Evolutionary conservation across 1,140 invertebrate species (phyloP).

Genomic region (Euura lappo): DNA sequence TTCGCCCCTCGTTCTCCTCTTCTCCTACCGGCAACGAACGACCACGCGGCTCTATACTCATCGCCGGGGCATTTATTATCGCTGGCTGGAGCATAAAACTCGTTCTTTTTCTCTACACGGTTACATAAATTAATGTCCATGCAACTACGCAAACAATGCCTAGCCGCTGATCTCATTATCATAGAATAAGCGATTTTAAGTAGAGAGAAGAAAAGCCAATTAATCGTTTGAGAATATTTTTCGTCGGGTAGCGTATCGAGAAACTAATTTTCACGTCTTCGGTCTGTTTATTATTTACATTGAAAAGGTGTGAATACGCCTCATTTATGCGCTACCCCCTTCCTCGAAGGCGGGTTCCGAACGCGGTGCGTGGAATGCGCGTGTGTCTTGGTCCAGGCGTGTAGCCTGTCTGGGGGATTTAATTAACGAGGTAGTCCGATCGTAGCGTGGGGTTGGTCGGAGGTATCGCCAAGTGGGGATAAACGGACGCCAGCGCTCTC

Average conservation of each 20-base stretch:
- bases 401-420: conserved; percentile 2
- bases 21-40: not conserved
- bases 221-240: no score
- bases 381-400: conserved; percentile 4
- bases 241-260: no score
- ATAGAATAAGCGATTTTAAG: no score
- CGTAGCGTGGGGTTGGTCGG: not conserved
- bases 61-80: conserved; percentile 33
- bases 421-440: not conserved
- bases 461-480: conserved; percentile 26
- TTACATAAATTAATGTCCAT: not conserved
- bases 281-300: not conserved
- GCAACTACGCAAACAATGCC: not conserved
- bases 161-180: no score
- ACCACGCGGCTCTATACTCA: not conserved
- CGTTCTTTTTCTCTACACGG: not conserved
- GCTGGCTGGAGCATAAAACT: not conserved
- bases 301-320: conserved; percentile 16
- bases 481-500: conserved; percentile 35
- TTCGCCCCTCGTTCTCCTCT: conserved; percentile 15
- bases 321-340: conserved; percentile 10
- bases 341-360: not conserved
- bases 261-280: not conserved
- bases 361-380: not conserved
- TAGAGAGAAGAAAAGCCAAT: no score